Evolutionary conservation across 2,888 invertebrate genomes (phyloP).

Genomic region (Steinernema scapterisci): DNA sequence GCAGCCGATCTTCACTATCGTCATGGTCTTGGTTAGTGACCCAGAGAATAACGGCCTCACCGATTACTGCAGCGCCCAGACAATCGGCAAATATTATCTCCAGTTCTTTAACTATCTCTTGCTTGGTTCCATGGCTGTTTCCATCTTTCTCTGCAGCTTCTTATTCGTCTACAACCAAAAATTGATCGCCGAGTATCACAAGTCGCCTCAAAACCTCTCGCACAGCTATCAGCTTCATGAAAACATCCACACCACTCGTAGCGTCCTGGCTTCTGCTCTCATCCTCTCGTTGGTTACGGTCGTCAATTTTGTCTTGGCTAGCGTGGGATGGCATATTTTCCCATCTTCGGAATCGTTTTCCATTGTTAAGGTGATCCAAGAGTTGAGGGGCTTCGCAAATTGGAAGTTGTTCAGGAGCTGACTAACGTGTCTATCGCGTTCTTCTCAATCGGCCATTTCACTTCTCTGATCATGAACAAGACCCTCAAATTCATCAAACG

Average conservation of each 20-base stretch:
- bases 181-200: neutral
- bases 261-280: neutral
- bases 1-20: neutral
- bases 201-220: neutral
- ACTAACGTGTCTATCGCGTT: slow-evolving; percentile 8
- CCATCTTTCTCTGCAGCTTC: neutral
- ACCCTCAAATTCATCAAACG: neutral
- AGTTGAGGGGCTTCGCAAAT: neutral
- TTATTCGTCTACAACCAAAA: neutral
- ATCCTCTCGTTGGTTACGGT: neutral
- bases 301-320: neutral
- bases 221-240: slow-evolving; percentile 14
- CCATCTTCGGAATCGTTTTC: neutral
- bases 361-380: neutral
- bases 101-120: neutral
- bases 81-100: neutral
- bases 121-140: neutral
- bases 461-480: neutral
- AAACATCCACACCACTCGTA: slow-evolving; percentile 18
- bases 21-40: neutral
- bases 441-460: neutral
- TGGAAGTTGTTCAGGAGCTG: neutral
- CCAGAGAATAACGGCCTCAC: neutral
- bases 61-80: slow-evolving; percentile 7
- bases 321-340: no score